Percentiles rank a stretch among this genome's conserved stretches.
Evolutionary conservation across 2,888 invertebrate species (phyloP).

Genomic region (Nasonia oneida): DNA sequence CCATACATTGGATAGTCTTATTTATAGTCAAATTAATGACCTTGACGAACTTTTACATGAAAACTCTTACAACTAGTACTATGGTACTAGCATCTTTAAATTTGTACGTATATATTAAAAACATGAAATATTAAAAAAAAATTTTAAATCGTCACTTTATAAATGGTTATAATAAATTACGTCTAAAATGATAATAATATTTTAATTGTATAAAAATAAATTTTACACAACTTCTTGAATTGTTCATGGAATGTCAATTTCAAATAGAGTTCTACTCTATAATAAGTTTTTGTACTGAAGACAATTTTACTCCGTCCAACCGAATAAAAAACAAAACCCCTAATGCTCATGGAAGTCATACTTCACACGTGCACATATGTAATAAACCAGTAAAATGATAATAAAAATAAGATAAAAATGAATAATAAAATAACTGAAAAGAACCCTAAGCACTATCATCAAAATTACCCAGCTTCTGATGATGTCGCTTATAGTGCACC

Average conservation of each 20-base stretch:
- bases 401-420: background rate
- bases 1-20: background rate
- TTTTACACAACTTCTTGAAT: background rate
- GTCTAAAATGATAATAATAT: no score
- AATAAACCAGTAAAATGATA: background rate
- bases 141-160: no score
- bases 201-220: background rate
- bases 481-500: constrained; percentile 90
- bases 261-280: background rate
- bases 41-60: background rate
- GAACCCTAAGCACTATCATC: constrained; percentile 67
- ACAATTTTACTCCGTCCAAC: background rate
- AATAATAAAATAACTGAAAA: background rate
- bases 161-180: no score
- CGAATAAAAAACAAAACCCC: constrained; percentile 28
- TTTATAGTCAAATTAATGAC: background rate
- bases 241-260: background rate
- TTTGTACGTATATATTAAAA: no score
- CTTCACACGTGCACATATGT: background rate
- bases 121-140: no score
- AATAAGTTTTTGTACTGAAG: background rate
- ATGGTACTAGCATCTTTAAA: background rate
- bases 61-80: background rate
- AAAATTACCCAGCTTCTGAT: constrained; percentile 78
- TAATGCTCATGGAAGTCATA: constrained; percentile 19